Percentiles rank a stretch among this genome's conserved stretches.
These are phyloP conservation scores for Drosophila monieri DNA, from an alignment of 2,888 invertebrate genomes.

Conservation along the genomic window DNA sequence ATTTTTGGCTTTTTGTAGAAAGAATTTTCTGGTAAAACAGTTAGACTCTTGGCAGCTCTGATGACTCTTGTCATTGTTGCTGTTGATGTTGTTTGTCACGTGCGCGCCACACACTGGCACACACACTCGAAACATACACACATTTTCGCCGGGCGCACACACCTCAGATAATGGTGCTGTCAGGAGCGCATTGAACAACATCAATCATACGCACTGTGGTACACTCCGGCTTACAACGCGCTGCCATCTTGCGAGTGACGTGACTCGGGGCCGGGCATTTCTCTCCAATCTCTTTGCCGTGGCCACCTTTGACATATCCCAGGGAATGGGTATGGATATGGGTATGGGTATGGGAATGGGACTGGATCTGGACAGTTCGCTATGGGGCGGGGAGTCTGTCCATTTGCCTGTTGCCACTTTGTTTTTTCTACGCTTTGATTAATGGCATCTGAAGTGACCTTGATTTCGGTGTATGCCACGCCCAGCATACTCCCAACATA, in stretches of 20 bases:
- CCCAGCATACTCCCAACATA: constrained; percentile 23
- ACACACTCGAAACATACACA: constrained; percentile 6
- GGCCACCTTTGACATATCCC: constrained; percentile 44
- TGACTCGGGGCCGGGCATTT: constrained; percentile 47
- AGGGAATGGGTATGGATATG: background rate
- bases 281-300: constrained; percentile 33
- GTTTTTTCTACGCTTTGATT: constrained; percentile 51
- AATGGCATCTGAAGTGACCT: constrained; percentile 59
- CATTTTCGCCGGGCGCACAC: constrained; percentile 21
- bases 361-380: constrained; percentile 4
- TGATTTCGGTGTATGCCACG: constrained; percentile 56
- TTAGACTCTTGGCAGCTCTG: constrained; percentile 2
- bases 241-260: constrained; percentile 38
- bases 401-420: constrained; percentile 43
- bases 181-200: constrained; percentile 61
- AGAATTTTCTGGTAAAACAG: background rate
- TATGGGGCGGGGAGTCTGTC: constrained; percentile 33
- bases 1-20: background rate
- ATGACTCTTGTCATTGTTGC: constrained; percentile 17
- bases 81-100: constrained; percentile 44
- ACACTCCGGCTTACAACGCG: constrained; percentile 23
- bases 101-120: constrained; percentile 36
- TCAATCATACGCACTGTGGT: constrained; percentile 72
- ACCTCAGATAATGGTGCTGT: constrained; percentile 64
- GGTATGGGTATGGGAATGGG: constrained; percentile 4